Evolutionary conservation across 2,888 invertebrate species (phyloP).

Genomic region (Girardia tigrina): DNA sequence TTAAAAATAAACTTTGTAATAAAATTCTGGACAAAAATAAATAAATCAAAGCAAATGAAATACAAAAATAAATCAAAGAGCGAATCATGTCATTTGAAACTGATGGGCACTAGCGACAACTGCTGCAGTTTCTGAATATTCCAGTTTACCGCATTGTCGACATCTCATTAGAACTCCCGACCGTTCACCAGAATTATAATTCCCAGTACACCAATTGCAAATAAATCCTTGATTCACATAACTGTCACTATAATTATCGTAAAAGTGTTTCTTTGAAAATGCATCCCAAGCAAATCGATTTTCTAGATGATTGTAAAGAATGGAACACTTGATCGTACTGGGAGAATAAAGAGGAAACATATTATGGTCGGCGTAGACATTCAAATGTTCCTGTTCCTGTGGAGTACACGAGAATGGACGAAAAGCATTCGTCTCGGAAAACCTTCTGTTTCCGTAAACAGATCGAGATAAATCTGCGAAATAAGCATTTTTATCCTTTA

Average conservation of each 20-base stretch:
- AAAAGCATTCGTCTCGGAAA: no score
- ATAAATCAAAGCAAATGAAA: no score
- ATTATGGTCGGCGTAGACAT: not conserved
- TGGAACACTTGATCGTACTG: not conserved
- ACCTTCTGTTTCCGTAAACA: no score
- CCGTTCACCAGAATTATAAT: not conserved
- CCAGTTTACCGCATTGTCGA: constrained; percentile 4
- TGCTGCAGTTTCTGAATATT: not conserved
- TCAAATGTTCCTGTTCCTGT: not conserved
- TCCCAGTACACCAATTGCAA: constrained; percentile 12
- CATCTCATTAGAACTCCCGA: not conserved
- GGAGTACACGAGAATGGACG: no score
- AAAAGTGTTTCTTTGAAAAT: not conserved
- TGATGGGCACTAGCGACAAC: not conserved
- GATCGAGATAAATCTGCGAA: no score
- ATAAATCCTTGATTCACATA: not conserved
- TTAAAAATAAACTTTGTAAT: no score
- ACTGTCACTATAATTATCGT: not conserved
- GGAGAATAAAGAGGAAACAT: not conserved
- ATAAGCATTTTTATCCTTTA: no score
- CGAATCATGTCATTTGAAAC: not conserved
- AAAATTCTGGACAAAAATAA: no score
- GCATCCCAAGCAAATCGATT: not conserved
- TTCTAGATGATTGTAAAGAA: not conserved
- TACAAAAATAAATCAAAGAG: no score